Percentiles rank a stretch among this genome's conserved stretches.
Evolutionary conservation across 2,888 invertebrate genomes (phyloP).

Genomic region (Amiota mariae): DNA sequence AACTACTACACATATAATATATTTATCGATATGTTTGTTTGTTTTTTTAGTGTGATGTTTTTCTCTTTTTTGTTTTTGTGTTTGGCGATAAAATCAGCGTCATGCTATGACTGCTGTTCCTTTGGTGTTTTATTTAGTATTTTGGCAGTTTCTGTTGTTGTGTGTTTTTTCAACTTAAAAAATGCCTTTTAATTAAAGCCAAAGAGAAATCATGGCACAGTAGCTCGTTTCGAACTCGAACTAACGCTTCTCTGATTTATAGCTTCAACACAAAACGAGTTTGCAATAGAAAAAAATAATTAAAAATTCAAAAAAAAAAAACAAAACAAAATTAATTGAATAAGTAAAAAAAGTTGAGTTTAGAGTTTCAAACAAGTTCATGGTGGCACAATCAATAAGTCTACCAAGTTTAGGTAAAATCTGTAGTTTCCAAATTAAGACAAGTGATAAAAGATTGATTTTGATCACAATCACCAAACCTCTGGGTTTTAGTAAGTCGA

Average conservation of each 20-base stretch:
- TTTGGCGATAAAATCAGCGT: conserved; percentile 17
- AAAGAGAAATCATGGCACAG: conserved; percentile 2
- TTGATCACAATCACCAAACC: no score
- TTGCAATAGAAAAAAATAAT: not conserved
- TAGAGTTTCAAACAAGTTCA: no score
- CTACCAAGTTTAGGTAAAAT: no score
- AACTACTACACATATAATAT: no score
- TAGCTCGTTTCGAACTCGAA: not conserved
- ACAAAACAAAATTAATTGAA: no score
- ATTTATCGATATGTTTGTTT: not conserved
- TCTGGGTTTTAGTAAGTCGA: no score
- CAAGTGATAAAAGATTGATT: no score
- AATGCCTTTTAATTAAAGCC: not conserved
- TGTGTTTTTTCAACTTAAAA: not conserved
- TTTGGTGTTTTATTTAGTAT: not conserved
- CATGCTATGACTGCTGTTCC: not conserved
- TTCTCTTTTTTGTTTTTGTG: not conserved
- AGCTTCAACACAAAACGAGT: not conserved
- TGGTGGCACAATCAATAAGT: no score
- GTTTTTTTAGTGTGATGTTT: not conserved
- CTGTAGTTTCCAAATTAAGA: no score
- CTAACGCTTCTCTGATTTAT: not conserved
- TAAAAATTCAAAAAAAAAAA: not conserved
- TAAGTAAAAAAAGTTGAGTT: no score
- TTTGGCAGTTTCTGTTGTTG: not conserved